Conservation (phyloP, 1,140 invertebrate genomes). For the Hestina assimilis region DNA sequence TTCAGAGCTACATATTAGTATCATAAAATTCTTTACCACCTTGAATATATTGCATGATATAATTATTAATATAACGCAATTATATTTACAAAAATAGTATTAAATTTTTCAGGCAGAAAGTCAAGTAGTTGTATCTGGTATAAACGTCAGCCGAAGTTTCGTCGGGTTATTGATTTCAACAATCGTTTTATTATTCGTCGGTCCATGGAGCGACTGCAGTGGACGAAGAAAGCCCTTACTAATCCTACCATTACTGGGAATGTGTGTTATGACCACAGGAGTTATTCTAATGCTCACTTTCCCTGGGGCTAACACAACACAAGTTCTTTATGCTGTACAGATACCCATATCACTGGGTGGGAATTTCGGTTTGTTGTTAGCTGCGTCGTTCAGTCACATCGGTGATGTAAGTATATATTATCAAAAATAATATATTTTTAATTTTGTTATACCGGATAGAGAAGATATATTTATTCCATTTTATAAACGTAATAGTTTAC, state of each 20-base stretch:
- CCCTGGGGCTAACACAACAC: conserved; percentile 47
- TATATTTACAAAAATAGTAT: neutral
- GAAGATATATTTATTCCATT: neutral
- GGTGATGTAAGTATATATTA: conserved; percentile 74
- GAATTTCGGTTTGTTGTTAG: conserved; percentile 64
- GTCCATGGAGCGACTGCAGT: conserved; percentile 75
- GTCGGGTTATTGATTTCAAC: conserved; percentile 62
- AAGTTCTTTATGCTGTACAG: conserved; percentile 4
- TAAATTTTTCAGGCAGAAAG: conserved; percentile 58
- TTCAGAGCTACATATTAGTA: too few relatives aligned
- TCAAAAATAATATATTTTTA: neutral
- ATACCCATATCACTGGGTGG: conserved; percentile 40
- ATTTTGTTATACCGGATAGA: neutral
- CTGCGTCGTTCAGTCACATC: conserved; percentile 66
- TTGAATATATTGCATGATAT: too few relatives aligned
- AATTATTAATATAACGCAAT: too few relatives aligned
- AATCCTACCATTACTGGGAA: conserved; percentile 63
- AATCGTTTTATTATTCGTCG: conserved; percentile 63
- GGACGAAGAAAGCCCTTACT: conserved; percentile 71
- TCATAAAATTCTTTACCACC: too few relatives aligned
- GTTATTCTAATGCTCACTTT: conserved; percentile 60
- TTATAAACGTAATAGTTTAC: too few relatives aligned
- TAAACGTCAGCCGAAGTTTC: conserved; percentile 67
- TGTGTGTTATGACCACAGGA: conserved; percentile 62
- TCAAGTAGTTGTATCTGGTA: conserved; percentile 62